Evolutionary conservation across 2,888 invertebrate species (phyloP).

Genomic region (Chromoteleia sp.): DNA sequence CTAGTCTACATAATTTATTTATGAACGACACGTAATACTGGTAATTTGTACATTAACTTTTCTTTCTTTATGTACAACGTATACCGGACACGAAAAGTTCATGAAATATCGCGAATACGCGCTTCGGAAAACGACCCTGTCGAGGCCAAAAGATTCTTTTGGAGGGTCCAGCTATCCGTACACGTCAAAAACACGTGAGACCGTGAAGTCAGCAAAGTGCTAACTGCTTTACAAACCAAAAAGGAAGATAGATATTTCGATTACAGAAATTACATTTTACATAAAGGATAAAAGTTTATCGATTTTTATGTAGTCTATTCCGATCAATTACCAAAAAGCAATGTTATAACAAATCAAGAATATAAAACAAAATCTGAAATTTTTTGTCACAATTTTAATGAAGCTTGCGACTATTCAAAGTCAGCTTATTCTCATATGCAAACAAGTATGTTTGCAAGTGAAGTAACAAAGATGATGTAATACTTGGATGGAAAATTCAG

Average conservation of each 20-base stretch:
- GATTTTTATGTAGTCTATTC: neutral
- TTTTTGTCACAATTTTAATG: neutral
- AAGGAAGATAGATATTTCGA: neutral
- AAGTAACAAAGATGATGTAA: slow-evolving; percentile 39
- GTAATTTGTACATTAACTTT: slow-evolving; percentile 34
- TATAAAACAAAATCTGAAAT: neutral
- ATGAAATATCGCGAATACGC: slow-evolving; percentile 66
- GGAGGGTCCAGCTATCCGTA: slow-evolving; percentile 21
- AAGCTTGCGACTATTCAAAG: slow-evolving; percentile 1
- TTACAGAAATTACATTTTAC: neutral
- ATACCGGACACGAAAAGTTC: no score
- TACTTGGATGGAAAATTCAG: slow-evolving; percentile 48
- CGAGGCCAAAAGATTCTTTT: slow-evolving; percentile 49
- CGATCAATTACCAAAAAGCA: neutral
- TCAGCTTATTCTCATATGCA: slow-evolving; percentile 30
- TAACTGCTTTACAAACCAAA: slow-evolving; percentile 24
- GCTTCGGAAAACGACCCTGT: slow-evolving; percentile 47
- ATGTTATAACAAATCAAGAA: neutral
- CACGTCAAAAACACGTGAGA: slow-evolving; percentile 43
- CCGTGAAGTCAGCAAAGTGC: slow-evolving; percentile 26
- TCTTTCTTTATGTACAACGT: slow-evolving; percentile 41
- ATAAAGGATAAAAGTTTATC: neutral
- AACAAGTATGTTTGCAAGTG: slow-evolving; percentile 41
- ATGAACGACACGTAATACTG: no score
- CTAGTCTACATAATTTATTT: no score